Percentiles rank a stretch among this genome's conserved stretches.
phyloP scores from a whole-genome alignment of 2,113 vertebrate species.

The Vidua macroura region DNA sequence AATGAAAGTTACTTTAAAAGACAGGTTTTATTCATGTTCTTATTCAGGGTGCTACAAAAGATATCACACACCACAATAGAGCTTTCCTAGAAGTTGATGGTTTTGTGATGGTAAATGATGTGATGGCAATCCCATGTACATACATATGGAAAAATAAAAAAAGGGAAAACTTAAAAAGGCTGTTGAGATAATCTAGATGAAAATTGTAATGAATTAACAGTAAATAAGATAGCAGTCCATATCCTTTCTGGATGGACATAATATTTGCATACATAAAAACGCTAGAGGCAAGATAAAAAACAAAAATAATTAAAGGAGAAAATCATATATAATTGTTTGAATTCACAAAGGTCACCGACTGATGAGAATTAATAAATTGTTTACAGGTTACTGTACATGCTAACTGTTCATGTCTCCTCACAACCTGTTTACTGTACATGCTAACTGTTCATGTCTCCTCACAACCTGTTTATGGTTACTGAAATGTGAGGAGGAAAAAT shows the following conservation, averaged over 20 bases:
- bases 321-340: not conserved
- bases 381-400: not conserved
- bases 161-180: not conserved
- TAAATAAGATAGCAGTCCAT: not conserved
- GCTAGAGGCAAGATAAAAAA: not conserved
- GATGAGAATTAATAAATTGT: not conserved
- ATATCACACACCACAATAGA: not conserved
- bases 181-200: not conserved
- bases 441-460: not conserved
- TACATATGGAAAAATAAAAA: not conserved
- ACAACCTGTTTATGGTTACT: not conserved
- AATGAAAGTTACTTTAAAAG: not conserved
- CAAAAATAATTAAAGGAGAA: not conserved
- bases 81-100: not conserved
- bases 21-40: not conserved
- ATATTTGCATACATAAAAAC: not conserved
- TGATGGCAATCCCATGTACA: not conserved
- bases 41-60: not conserved
- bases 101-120: not conserved
- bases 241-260: not conserved
- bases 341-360: rapidly evolving
- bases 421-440: not conserved
- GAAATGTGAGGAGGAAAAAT: not conserved
- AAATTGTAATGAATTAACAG: not conserved
- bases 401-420: not conserved